A percentile compares a stretch with the other conserved stretches of the same genome.
phyloP scores from a whole-genome alignment of 2,888 invertebrate species.

The Heteromurus nitidus region DNA sequence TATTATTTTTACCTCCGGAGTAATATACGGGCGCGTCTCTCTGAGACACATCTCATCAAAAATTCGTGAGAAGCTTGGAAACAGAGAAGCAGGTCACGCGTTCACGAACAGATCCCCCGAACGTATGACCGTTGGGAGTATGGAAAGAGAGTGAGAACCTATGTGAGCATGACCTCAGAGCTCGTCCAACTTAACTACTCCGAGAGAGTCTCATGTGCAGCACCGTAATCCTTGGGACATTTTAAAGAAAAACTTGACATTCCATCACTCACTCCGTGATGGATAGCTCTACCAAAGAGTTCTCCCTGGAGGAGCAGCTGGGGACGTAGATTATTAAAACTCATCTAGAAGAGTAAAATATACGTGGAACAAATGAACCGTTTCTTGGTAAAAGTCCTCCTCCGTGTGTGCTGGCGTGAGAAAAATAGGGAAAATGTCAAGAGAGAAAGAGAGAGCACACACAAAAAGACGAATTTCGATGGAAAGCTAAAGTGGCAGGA shows the following conservation, averaged over 20 bases:
- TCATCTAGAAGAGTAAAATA: constrained; percentile 47
- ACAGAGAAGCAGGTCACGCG: constrained; percentile 60
- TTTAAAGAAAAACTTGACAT: constrained; percentile 67
- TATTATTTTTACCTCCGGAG: constrained; percentile 50
- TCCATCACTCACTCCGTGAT: constrained; percentile 65
- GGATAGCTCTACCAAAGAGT: constrained; percentile 62
- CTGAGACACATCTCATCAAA: constrained; percentile 61
- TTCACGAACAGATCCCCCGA: constrained; percentile 50
- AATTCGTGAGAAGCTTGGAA: constrained; percentile 60
- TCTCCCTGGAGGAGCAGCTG: constrained; percentile 60
- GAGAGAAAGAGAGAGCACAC: constrained; percentile 21
- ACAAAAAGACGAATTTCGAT: constrained; percentile 52
- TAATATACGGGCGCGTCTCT: constrained; percentile 41
- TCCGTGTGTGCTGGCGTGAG: not conserved
- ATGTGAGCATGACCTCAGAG: constrained; percentile 56
- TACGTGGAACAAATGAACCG: constrained; percentile 14
- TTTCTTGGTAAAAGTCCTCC: not conserved
- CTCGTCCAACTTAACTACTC: not conserved
- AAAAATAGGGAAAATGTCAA: constrained; percentile 26
- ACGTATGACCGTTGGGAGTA: constrained; percentile 64
- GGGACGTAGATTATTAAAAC: constrained; percentile 64
- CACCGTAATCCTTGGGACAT: constrained; percentile 63
- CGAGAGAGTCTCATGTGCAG: constrained; percentile 57
- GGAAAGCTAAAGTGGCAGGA: constrained; percentile 51
- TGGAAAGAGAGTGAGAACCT: not conserved